These are phyloP conservation scores for Nymphalis polychloros DNA, from an alignment of 2,888 invertebrate genomes.

Conservation along the genomic window DNA sequence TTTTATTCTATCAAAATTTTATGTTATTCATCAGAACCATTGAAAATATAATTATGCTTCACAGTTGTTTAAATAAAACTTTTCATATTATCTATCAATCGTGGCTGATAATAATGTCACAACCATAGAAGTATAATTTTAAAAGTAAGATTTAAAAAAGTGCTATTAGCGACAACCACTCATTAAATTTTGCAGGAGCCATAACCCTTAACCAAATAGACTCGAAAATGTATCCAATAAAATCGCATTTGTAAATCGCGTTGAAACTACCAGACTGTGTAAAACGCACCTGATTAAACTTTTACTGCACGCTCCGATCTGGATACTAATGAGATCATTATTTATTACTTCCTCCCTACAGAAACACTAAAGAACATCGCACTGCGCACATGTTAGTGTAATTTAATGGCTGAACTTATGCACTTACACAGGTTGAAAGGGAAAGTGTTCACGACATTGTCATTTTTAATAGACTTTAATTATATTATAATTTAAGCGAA, in stretches of 20 bases:
- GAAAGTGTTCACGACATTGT: background rate
- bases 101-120: too few relatives aligned
- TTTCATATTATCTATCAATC: too few relatives aligned
- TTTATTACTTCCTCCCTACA: constrained; percentile 30
- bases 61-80: too few relatives aligned
- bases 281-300: constrained; percentile 29
- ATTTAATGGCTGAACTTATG: constrained; percentile 3
- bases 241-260: constrained; percentile 26
- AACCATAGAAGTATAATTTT: too few relatives aligned
- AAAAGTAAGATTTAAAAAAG: background rate
- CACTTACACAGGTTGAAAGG: constrained; percentile 4
- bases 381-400: constrained; percentile 15
- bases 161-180: background rate
- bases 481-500: too few relatives aligned
- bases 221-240: constrained; percentile 28
- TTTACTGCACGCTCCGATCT: constrained; percentile 26
- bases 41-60: too few relatives aligned
- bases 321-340: constrained; percentile 33
- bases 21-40: too few relatives aligned
- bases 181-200: constrained; percentile 3
- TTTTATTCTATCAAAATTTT: too few relatives aligned
- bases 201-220: constrained; percentile 2
- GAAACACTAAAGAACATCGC: constrained; percentile 12
- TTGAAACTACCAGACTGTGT: constrained; percentile 20
- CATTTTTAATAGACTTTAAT: background rate